phyloP scores from a whole-genome alignment of 1,140 invertebrate species.

The Onthophagus taurus region DNA sequence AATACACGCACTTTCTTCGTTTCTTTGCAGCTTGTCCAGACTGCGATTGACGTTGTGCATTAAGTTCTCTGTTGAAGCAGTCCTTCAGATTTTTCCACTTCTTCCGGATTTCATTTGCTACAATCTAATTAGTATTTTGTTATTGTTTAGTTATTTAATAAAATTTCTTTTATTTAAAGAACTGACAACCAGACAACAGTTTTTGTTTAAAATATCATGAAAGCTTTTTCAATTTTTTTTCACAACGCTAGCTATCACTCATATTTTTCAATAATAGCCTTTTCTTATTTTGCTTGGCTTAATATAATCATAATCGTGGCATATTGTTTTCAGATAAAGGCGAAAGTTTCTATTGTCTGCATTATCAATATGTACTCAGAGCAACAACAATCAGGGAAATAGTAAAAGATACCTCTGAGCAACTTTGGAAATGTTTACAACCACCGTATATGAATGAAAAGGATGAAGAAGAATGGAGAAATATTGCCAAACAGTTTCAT shows the following conservation, averaged over 20 bases:
- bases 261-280: too few species aligned
- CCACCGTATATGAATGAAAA: slow-evolving; percentile 5
- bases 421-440: slow-evolving; percentile 12
- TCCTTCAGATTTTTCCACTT: slow-evolving; percentile 3
- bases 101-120: slow-evolving; percentile 1
- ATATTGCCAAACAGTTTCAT: too few species aligned
- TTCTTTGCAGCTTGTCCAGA: slow-evolving; percentile 5
- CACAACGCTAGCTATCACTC: too few species aligned
- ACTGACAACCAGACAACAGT: too few species aligned
- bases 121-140: neutral
- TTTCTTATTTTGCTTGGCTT: too few species aligned
- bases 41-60: neutral
- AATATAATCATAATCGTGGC: too few species aligned
- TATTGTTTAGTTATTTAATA: neutral
- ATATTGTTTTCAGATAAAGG: slow-evolving; percentile 11
- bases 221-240: too few species aligned
- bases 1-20: slow-evolving; percentile 8
- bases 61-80: slow-evolving; percentile 2
- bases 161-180: neutral
- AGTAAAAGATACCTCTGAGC: slow-evolving; percentile 15
- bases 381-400: slow-evolving; percentile 13
- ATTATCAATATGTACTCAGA: slow-evolving; percentile 12
- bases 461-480: slow-evolving; percentile 5
- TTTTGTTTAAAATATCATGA: too few species aligned
- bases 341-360: slow-evolving; percentile 9